Evolutionary conservation across 2,888 invertebrate species (phyloP).

Genomic region (Eurois occulta): DNA sequence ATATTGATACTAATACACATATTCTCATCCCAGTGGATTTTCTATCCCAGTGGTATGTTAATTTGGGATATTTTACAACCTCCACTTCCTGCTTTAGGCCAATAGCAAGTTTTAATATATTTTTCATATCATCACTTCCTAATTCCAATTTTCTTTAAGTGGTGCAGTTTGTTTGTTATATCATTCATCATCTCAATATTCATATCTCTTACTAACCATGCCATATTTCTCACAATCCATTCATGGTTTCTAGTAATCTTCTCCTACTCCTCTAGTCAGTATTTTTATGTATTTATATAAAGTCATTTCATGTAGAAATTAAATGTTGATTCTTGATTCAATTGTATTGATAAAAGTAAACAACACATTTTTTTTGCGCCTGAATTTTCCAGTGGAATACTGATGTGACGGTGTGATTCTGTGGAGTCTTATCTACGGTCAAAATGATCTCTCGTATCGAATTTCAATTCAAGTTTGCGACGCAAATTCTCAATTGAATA

Average conservation of each 20-base stretch:
- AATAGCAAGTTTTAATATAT: not conserved
- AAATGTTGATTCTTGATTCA: not conserved
- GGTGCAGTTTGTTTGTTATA: not conserved
- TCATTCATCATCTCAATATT: not conserved
- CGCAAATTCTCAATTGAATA: conserved; percentile 4
- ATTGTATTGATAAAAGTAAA: not conserved
- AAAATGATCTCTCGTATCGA: conserved; percentile 13
- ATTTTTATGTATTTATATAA: not conserved
- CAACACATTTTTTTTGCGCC: not conserved
- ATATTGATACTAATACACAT: too few relatives aligned
- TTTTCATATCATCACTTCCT: not conserved
- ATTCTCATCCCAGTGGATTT: too few relatives aligned
- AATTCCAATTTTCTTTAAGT: not conserved
- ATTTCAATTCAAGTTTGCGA: conserved; percentile 24
- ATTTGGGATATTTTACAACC: not conserved
- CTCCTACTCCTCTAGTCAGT: not conserved
- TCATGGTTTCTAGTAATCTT: not conserved
- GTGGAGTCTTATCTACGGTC: conserved; percentile 6
- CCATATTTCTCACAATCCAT: not conserved
- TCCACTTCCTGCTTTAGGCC: not conserved
- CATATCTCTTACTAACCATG: not conserved
- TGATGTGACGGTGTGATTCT: not conserved
- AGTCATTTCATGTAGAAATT: not conserved
- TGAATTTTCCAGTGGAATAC: too few relatives aligned
- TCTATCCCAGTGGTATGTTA: not conserved